phyloP scores from a whole-genome alignment of 2,797 vertebrate species.

The Pterois miles region DNA sequence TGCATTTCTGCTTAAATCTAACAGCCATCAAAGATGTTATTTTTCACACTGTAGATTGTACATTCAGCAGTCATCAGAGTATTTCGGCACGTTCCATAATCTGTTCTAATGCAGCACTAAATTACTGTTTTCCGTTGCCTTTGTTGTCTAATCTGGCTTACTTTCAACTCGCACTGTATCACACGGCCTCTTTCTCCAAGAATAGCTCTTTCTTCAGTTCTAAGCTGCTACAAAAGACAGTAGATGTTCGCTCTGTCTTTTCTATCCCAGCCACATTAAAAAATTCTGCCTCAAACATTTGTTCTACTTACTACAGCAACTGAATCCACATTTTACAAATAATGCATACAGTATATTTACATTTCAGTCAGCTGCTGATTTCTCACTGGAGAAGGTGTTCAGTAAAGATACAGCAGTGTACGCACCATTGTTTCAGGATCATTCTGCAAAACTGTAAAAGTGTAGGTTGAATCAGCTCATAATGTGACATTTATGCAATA shows the following conservation, averaged over 20 bases:
- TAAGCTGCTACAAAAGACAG: slow-evolving; percentile 28
- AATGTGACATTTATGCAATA: no score
- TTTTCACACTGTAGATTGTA: slow-evolving; percentile 28
- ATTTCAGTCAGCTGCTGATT: slow-evolving; percentile 14
- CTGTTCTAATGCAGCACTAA: slow-evolving; percentile 57
- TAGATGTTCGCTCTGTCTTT: background rate
- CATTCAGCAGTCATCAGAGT: slow-evolving; percentile 47
- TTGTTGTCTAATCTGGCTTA: slow-evolving; percentile 68
- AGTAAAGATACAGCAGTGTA: background rate
- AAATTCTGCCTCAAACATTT: slow-evolving; percentile 39
- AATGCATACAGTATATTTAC: background rate
- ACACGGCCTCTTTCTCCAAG: slow-evolving; percentile 41
- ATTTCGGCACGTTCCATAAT: slow-evolving; percentile 54
- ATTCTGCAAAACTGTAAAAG: background rate
- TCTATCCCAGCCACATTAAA: slow-evolving; percentile 17
- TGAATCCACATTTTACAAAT: slow-evolving; percentile 15
- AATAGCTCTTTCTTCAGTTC: slow-evolving; percentile 46
- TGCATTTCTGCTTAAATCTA: slow-evolving; percentile 51
- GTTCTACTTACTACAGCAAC: slow-evolving; percentile 9
- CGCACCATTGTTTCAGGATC: background rate
- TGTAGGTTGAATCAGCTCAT: background rate
- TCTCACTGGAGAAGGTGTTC: background rate
- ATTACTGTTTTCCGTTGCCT: slow-evolving; percentile 51
- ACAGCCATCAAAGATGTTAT: slow-evolving; percentile 56
- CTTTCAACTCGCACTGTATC: slow-evolving; percentile 50